These are phyloP conservation scores for Tubulanus polymorphus DNA, from an alignment of 2,888 invertebrate species.

Conservation along the genomic window DNA sequence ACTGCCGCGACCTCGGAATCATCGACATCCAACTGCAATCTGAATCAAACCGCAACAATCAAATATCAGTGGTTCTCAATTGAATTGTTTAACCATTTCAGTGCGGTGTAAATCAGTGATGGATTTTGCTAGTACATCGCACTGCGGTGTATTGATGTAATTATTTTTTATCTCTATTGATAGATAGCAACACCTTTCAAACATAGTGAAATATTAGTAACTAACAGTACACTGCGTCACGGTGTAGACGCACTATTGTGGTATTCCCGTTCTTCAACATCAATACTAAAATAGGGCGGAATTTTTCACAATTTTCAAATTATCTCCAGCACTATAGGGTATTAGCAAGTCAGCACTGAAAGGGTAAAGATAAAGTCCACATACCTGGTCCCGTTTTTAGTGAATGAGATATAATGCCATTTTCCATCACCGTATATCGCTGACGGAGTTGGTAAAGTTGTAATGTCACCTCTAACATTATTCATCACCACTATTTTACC, in stretches of 20 bases:
- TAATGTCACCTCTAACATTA: conserved; percentile 29
- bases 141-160: too few species aligned
- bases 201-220: too few species aligned
- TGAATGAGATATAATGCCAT: conserved; percentile 91
- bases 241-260: too few species aligned
- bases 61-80: too few species aligned
- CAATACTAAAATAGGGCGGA: background rate
- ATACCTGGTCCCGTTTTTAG: conserved; percentile 64
- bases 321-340: too few species aligned
- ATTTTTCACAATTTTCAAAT: too few species aligned
- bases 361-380: conserved; percentile 13
- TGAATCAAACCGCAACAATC: too few species aligned
- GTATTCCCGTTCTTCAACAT: background rate
- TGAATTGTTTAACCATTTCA: background rate
- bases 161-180: too few species aligned
- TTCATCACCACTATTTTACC: conserved; percentile 59
- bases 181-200: too few species aligned
- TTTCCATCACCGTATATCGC: conserved; percentile 78
- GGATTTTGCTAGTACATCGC: too few species aligned
- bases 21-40: conserved; percentile 75
- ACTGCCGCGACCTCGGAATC: conserved; percentile 63
- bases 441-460: conserved; percentile 54
- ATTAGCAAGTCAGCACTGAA: background rate
- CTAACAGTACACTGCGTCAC: too few species aligned
- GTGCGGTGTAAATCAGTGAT: too few species aligned